A percentile compares a stretch with the other conserved stretches of the same genome.
Conservation (phyloP, 2,888 invertebrate genomes). For the Cantharis flavilabris region DNA sequence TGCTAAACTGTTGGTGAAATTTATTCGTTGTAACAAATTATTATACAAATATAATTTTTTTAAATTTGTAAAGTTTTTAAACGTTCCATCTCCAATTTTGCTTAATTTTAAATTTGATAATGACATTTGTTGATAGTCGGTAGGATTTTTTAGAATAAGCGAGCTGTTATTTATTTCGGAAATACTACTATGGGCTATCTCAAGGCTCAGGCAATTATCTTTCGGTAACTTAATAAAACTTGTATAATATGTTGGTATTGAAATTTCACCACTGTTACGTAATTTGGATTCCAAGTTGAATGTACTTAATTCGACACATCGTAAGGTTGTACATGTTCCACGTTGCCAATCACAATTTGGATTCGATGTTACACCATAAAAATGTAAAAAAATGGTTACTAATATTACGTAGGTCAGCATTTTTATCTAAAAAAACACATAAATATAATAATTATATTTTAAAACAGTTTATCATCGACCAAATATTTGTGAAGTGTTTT, state of each 20-base stretch:
- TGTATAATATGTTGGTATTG: not conserved
- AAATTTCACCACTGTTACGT: not conserved
- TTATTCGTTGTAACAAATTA: conserved; percentile 43
- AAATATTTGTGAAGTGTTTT: too few relatives aligned
- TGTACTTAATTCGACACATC: not conserved
- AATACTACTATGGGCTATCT: not conserved
- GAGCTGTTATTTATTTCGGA: not conserved
- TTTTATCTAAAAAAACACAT: not conserved
- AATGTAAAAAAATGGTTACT: not conserved
- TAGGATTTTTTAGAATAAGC: not conserved
- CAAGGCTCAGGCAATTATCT: not conserved
- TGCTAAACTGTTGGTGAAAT: conserved; percentile 46
- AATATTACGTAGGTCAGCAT: not conserved
- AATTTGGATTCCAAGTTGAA: not conserved
- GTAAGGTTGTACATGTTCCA: not conserved
- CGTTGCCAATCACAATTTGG: not conserved
- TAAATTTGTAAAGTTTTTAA: conserved; percentile 1
- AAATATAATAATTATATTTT: too few relatives aligned
- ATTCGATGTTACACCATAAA: not conserved
- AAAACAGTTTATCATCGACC: too few relatives aligned
- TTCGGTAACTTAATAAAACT: not conserved
- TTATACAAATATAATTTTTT: not conserved
- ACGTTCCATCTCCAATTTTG: not conserved
- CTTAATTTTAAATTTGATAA: not conserved
- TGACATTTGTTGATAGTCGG: not conserved